Base-by-base conservation (phyloP, 2,113 vertebrate genomes). In the Eidolon helvum region DNA sequence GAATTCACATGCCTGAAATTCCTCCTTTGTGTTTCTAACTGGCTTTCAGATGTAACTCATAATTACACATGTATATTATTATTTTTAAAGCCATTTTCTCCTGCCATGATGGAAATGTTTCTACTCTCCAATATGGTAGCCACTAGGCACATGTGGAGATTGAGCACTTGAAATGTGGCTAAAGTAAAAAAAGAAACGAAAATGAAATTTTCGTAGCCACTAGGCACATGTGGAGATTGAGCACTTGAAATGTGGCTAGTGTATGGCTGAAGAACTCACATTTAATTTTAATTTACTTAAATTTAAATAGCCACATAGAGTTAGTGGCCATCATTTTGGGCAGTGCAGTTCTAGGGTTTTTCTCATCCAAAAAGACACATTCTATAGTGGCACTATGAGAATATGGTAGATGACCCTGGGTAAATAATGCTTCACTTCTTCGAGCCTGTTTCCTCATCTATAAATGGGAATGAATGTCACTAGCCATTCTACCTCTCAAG, bases 21-120 rank as follows among this genome's bases (percentile, higher is more conserved):
- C 95, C 38, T 86, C 68, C 50, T 84, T 82, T 66, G 72, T 94
- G 28, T n/a, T 97, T 96, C 68, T 82, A 38, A 94, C 40, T n/a
- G 22, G 14, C 61, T 95, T 87, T 61, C 89, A 90, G 82, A 94
- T 85, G 7, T 45, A 10, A 83, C 72, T 86, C 30, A 21, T 0
- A 0, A 94, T 19, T 77, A 65, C 18, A n/a, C 26, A 24, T 26
- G 1, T n/a, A 69, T 1, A 86, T n/a, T n/a, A 72, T 66, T 78
- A 79, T 83, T 90, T 94, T 87, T 96, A 87, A 89, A 97, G 69
- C 43, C 53, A 86, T 75, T 82, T 89, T 88, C 66, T 82, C 66
- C 66, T 30, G 11, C 35, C 38, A 61, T 57, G 30, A 72, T 48
- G 71, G 74, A 87, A 97, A 95, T 38, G 14, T 55, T 78, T 75